Base-by-base conservation (phyloP, 1,140 invertebrate genomes). In the Drosophila biarmipes region DNA sequence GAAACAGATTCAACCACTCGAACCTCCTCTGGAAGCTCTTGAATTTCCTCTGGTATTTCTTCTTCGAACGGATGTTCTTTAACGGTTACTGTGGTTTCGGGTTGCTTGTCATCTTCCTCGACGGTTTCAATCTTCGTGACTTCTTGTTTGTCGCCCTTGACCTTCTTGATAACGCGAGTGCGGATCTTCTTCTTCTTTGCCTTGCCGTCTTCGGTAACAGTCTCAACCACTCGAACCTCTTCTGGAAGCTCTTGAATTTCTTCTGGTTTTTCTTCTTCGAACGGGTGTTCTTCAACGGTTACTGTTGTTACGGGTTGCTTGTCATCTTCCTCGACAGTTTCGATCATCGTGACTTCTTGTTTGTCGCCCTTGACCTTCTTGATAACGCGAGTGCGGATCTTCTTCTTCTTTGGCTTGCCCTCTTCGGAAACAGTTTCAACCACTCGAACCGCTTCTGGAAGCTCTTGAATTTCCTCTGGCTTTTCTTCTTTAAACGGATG, bases 121-220 rank as follows among this genome's bases (percentile, higher is more conserved):
- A 45, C 43, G 12, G 21, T 45, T 45, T 45, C 43, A n/a, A 45
- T 45, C 21, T 45, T 45, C 5, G 43, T 45, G 12, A 45, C 21
- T 45, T 45, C 43, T 45, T 45, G 43, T n/a, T 45, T 45, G 43
- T 45, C 43, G 7, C 43, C 43, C 43, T 45, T 45, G 43, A 45
- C 21, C 43, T 45, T 45, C 43, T 45, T 45, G 21, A 45, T 45
- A 6, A 45, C 43, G 12, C 43, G 43, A 45, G 43, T 45, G 2
- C 43, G 43, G 43, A 45, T 45, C 21, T 45, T 45, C 21, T 45
- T 45, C 43, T 45, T 45, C 43, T 45, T 45, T 24, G 43, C 21
- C 43, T 45, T 45, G 12, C 43, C 43, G 12, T 45, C 21, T 24
- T 45, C 43, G 12, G 43, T 45, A 24, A 45, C 4, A 2, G 43